Conservation (phyloP, 2,113 vertebrate genomes). For the Gorsachius goisagi region DNA sequence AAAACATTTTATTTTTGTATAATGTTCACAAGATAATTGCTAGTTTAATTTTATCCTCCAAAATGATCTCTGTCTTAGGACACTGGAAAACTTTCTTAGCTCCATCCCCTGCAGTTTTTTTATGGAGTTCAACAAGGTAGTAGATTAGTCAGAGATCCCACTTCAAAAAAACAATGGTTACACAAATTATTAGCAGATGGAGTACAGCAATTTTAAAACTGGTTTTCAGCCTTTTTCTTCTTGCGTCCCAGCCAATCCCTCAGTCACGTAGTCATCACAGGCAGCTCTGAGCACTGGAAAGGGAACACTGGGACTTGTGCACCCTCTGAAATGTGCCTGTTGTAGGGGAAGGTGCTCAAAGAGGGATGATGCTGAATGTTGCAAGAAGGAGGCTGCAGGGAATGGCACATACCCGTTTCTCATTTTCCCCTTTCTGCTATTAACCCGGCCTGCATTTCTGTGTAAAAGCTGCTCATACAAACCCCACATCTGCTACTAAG, state of each 20-base stretch:
- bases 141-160: neutral
- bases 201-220: neutral
- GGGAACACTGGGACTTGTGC: neutral
- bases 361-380: fast-evolving
- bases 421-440: neutral
- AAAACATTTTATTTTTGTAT: neutral
- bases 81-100: neutral
- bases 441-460: neutral
- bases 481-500: neutral
- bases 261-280: neutral
- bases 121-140: neutral
- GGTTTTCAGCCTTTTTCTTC: neutral
- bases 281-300: neutral
- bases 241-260: neutral
- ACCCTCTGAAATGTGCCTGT: neutral
- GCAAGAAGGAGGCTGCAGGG: neutral
- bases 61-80: neutral
- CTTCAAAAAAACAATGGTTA: constrained; percentile 10
- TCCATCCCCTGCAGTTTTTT: neutral
- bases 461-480: neutral
- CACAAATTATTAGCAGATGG: constrained; percentile 39
- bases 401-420: neutral
- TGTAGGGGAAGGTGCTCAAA: neutral
- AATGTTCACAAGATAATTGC: neutral
- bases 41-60: constrained; percentile 3